A percentile compares a stretch with the other conserved stretches of the same genome.
These are phyloP conservation scores for Tenebrosternarchus preto DNA, from an alignment of 2,113 vertebrate species.

Conservation along the genomic window DNA sequence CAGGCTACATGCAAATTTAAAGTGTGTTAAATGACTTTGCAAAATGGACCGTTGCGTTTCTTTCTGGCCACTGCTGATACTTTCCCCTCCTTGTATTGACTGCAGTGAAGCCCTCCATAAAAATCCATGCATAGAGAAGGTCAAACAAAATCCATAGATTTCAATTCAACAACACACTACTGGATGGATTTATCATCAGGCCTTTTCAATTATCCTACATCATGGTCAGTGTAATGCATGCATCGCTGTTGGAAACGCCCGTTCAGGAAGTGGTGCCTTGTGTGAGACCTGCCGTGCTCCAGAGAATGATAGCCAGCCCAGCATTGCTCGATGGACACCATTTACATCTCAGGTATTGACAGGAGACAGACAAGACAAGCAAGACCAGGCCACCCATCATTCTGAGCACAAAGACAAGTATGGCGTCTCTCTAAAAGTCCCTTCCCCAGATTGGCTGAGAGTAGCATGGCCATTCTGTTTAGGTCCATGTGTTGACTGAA, in stretches of 20 bases:
- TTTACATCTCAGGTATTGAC: constrained; percentile 20
- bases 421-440: not conserved
- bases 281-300: not conserved
- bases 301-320: not conserved
- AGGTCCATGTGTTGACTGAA: not conserved
- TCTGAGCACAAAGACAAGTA: not conserved
- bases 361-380: not conserved
- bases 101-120: not conserved
- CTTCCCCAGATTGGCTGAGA: not conserved
- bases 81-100: not conserved
- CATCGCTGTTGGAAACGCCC: not conserved
- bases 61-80: not conserved
- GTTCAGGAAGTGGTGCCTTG: not conserved
- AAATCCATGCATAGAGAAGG: not conserved
- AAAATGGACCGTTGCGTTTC: not conserved
- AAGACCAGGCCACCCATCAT: not conserved
- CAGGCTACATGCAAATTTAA: not conserved
- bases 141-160: not conserved
- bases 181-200: not conserved
- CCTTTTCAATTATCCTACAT: not conserved
- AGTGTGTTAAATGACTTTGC: not conserved
- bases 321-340: not conserved
- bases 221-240: not conserved
- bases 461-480: too few species aligned
- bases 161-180: not conserved